Evolutionary conservation across 2,888 invertebrate genomes (phyloP), one percentile per base, ranked within the genome.

Genomic region (Romanomermis culicivorax): DNA sequence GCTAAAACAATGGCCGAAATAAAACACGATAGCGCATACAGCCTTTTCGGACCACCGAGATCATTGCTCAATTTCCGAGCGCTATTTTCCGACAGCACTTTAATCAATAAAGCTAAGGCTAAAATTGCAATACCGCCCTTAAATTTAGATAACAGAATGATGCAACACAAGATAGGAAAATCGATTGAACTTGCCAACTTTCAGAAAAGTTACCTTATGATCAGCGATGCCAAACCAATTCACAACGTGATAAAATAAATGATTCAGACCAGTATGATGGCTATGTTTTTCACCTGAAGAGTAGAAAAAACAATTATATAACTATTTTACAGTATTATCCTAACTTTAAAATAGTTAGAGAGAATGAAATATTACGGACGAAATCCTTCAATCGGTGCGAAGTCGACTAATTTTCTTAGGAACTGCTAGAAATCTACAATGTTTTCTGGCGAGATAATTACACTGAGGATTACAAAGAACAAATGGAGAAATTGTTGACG

Each of bases 221-320:
- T 76, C 76, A 7, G 75, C 73, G 59, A 75, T 68, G 23, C 75
- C 76, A 51, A 74, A 69, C 62, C 73, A 67, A 23, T 69, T 68
- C 26, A 73, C 66, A 11, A 73, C 59, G 64, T 74, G 74, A 55
- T 73, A 71, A 61, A 74, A 72, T 3, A 73, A 57, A 60, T 74
- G 71, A 30, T 72, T 70, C 42, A 75, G 63, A 27, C 74, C 70
- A 50, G 68, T 69, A 56, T 69, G 70, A 60, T 75, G 75, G 43
- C 67, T 65, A 55, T 71, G 69, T 20, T 69, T 65, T 52, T 72
- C 71, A 53, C 66, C 68, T 67, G 55, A 47, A 61, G 50, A 45
- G 17, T 4, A n/a, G 57, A 43, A 26, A 26, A 27, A 42, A 17
- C 20, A 36, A 36, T 17, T 36, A 36, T 11, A n/a, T n/a, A n/a